Conservation (phyloP, 2,797 vertebrate genomes). For the Atherinosoma microstoma region DNA sequence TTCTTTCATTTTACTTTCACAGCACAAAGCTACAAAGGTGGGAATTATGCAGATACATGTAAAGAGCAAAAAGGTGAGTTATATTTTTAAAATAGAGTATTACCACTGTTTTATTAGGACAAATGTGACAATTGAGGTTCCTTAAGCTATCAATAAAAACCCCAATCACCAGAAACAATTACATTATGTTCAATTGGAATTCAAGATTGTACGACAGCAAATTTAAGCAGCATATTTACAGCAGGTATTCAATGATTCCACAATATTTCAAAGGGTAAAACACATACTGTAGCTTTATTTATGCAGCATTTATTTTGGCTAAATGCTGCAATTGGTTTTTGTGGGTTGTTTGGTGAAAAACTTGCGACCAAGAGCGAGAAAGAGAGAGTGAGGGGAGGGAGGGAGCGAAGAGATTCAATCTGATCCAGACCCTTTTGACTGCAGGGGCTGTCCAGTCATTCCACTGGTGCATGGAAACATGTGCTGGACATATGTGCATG, state of each 20-base stretch:
- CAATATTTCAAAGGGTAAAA: too few relatives aligned
- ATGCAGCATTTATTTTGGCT: too few relatives aligned
- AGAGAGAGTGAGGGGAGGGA: conserved; percentile 22
- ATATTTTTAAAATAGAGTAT: too few relatives aligned
- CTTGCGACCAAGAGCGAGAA: background rate
- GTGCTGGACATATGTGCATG: conserved; percentile 78
- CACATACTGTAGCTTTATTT: too few relatives aligned
- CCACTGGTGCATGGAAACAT: conserved; percentile 75
- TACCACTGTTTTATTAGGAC: background rate
- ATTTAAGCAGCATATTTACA: too few relatives aligned
- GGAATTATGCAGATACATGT: background rate
- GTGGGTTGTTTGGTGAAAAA: conserved; percentile 9
- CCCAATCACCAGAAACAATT: background rate
- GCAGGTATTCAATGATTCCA: too few relatives aligned
- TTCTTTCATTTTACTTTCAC: background rate
- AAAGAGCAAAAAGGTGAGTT: background rate
- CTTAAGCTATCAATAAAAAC: background rate
- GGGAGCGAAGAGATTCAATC: conserved; percentile 40
- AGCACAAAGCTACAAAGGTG: background rate
- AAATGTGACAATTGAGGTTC: background rate
- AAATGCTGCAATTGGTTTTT: too few relatives aligned
- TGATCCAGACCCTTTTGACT: conserved; percentile 56
- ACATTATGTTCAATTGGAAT: background rate
- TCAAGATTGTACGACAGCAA: background rate
- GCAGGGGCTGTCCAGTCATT: conserved; percentile 62